Base-by-base conservation (phyloP, 2,113 vertebrate species). In the Periophthalmodon schlosseri region DNA sequence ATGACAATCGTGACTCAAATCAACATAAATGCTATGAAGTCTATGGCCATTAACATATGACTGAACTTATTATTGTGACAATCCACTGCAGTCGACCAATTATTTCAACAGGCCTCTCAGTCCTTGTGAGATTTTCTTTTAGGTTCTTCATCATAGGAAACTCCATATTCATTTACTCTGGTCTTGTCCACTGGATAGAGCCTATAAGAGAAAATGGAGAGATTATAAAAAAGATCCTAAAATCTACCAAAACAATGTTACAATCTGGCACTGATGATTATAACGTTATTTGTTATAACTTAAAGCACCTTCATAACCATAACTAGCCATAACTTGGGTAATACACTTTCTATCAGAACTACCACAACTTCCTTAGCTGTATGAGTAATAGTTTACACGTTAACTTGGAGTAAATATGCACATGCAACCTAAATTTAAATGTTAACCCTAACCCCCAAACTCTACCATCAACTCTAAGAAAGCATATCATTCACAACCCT, bases 151-250 rank as follows among this genome's bases (percentile, higher is more conserved):
- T 97, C 96, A 0, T 98, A 99, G 0, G 95, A 98, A 88, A 98
- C 95, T 73, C 98, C 97, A 4, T 96, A 99, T 80, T 99, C 98
- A 11, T 99, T 99, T 56, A 98, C 94, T 91, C 98, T 95, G 71
- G 93, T 96, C 91, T 95, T 99, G 93, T 99, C 98, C 93, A 99
- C 98, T 33, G 98, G 97, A 93, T 98, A 99, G 89, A 99, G 96
- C 97, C 98, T 99, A 86, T 72, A 20, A 72, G 1, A 34, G 28
- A 34, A 12, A 68, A n/a, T 68, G 23, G 9, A 18, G 36, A 20
- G 46, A 39, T 7, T 9, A 28, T 34, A 58, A 60, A 66, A 60
- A 36, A 36, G 34, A 39, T 39, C 36, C 36, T 39, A 7, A 39
- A 39, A 39, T 7, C 36, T 9, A 39, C 36, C 36, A 39, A 9